Conservation (phyloP, 2,888 invertebrate genomes). For the Cinara cedri region DNA sequence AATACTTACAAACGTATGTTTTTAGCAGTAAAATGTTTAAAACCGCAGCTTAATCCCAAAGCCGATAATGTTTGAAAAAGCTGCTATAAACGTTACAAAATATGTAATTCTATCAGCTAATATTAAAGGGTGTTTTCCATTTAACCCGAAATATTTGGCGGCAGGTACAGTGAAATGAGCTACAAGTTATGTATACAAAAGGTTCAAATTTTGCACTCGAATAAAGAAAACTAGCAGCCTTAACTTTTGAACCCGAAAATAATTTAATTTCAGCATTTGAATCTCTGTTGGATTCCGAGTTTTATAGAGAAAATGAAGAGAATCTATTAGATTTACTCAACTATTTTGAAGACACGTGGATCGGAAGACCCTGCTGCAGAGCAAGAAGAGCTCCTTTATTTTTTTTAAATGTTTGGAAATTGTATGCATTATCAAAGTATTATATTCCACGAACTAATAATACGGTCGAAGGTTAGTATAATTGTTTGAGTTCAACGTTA, state of each 20-base stretch:
- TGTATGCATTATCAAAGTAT: background rate
- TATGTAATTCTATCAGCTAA: background rate
- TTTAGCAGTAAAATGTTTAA: background rate
- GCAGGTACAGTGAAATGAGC: background rate
- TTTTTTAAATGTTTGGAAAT: conserved; percentile 3
- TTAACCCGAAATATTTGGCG: background rate
- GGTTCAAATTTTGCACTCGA: conserved; percentile 3
- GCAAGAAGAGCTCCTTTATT: background rate
- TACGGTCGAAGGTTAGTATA: background rate
- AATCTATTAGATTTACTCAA: conserved; percentile 1
- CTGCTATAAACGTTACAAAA: conserved; percentile 16
- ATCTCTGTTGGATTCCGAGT: background rate
- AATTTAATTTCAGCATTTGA: conserved; percentile 3
- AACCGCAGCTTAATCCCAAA: no score
- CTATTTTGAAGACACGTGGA: no score
- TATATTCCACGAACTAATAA: conserved; percentile 8
- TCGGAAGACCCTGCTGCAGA: no score
- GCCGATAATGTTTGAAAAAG: no score
- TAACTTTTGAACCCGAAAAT: background rate
- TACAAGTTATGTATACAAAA: background rate
- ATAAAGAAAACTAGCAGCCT: background rate
- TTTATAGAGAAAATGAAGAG: background rate
- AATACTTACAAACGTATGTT: background rate
- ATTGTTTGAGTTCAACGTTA: background rate
- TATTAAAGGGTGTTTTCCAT: conserved; percentile 11